These are phyloP conservation scores for Macaca nemestrina DNA, from an alignment of 2,113 vertebrate species.

Conservation along the genomic window DNA sequence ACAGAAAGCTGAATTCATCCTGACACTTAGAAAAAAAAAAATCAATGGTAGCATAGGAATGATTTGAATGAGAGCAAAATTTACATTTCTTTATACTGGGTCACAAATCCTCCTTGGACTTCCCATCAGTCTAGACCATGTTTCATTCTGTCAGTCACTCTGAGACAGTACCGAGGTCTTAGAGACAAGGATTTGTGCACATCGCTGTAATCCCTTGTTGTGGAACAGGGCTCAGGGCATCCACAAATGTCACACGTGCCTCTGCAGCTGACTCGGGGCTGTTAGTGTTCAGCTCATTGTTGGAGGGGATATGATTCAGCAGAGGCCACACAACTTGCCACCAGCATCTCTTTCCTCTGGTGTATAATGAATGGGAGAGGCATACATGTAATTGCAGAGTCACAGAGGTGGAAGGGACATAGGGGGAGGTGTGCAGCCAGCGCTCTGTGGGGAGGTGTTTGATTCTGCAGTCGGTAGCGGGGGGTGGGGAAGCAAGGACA, in stretches of 20 bases:
- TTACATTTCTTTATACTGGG: conserved; percentile 51
- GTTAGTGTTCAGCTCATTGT: neutral
- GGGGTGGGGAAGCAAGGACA: neutral
- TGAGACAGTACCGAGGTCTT: neutral
- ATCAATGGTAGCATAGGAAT: neutral
- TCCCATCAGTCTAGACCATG: conserved; percentile 9
- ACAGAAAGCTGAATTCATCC: conserved; percentile 43
- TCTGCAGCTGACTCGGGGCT: neutral
- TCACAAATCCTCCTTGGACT: conserved; percentile 15
- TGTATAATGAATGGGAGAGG: neutral
- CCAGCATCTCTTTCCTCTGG: neutral
- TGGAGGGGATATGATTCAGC: neutral
- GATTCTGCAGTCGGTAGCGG: neutral
- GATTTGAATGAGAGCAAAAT: conserved; percentile 63
- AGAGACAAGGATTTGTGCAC: conserved; percentile 32
- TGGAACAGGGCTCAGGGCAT: neutral
- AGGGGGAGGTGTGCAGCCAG: neutral
- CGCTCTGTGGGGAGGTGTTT: too few relatives aligned
- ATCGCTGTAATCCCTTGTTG: neutral
- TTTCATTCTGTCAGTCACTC: conserved; percentile 60
- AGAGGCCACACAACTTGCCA: neutral
- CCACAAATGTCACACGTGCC: neutral
- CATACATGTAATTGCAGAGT: too few relatives aligned
- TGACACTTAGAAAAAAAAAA: conserved; percentile 25
- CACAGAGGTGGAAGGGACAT: neutral